Base-by-base conservation (phyloP, 2,888 invertebrate genomes). In the Formica aserva region DNA sequence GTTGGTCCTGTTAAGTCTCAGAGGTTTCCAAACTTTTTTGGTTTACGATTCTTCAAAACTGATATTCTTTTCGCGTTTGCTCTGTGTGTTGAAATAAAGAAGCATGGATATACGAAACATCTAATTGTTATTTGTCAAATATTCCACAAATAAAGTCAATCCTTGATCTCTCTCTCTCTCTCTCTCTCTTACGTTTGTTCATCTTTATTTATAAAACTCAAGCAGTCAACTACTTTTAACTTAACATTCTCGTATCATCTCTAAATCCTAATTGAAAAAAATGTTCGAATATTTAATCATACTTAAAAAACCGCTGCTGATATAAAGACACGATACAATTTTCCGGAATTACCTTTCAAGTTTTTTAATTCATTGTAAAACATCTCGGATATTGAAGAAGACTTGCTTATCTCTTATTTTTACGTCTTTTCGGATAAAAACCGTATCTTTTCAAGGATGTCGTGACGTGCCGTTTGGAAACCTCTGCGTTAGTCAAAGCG, bases 1-100 rank as follows among this genome's bases (percentile, higher is more conserved):
- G 83, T 89, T 82, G 89, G 84, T 89, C 85, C 77, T 85, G 86
- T 80, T 81, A 60, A n/a, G 18, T 83, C 35, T 18, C 45, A 78
- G 78, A 80, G 72, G 60, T 80, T 71, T 45, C 72, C 78, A 62
- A 71, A 72, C 22, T 22, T 45, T 48, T 15, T 55, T 55, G 26
- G 9, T 38, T 29, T 38, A 38, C 5, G 6, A 32, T 45, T 22
- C 26, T 52, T 38, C 3, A 3, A 76, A 76, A 45, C 35, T 52
- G 18, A 29, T 57, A 57, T 45, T 22, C 32, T 69, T n/a, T 57
- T 45, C 32, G 9, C 8, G 5, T 67, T 11, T 67, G 5, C 13
- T 45, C 18, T 22, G 11, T 45, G 32, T 48, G 18, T 22, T 26
- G 18, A 60, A 11, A 66, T 38, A 22, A 22, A 13, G 35, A 65